Conservation (phyloP, 2,113 vertebrate genomes). For the Lontra canadensis region DNA sequence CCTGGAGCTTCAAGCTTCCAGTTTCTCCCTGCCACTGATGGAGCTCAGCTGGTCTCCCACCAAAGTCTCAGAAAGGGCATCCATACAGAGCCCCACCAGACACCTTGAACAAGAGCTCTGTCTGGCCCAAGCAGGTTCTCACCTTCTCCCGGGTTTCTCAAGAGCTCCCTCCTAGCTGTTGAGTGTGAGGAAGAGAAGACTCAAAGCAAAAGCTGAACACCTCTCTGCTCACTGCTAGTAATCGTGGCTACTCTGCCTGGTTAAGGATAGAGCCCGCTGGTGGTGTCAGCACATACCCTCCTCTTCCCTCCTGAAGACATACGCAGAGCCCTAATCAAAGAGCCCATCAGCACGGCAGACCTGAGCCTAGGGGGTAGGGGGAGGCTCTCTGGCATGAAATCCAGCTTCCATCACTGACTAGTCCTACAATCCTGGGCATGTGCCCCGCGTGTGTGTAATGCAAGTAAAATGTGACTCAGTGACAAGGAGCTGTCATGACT, state of each 20-base stretch:
- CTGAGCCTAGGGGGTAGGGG: too few species aligned
- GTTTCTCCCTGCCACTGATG: not conserved
- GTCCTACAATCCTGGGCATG: not conserved
- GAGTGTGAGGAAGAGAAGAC: not conserved
- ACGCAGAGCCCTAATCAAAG: not conserved
- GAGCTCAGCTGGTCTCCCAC: not conserved
- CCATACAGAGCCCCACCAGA: not conserved
- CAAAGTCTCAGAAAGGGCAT: not conserved
- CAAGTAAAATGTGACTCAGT: not conserved
- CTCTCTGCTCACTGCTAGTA: not conserved
- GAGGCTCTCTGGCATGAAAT: not conserved
- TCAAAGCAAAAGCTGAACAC: not conserved
- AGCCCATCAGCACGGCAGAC: not conserved
- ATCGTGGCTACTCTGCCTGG: not conserved
- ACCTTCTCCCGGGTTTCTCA: not conserved
- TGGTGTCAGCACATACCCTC: not conserved
- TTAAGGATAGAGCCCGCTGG: not conserved
- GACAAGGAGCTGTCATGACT: not conserved
- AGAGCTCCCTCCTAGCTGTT: not conserved
- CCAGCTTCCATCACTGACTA: not conserved
- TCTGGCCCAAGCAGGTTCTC: not conserved
- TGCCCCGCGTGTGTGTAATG: not conserved
- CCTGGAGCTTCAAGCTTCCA: not conserved
- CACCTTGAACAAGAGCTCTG: not conserved
- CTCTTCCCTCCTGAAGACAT: not conserved